These are phyloP conservation scores for Morone saxatilis DNA, from an alignment of 2,113 vertebrate genomes.

Conservation along the genomic window DNA sequence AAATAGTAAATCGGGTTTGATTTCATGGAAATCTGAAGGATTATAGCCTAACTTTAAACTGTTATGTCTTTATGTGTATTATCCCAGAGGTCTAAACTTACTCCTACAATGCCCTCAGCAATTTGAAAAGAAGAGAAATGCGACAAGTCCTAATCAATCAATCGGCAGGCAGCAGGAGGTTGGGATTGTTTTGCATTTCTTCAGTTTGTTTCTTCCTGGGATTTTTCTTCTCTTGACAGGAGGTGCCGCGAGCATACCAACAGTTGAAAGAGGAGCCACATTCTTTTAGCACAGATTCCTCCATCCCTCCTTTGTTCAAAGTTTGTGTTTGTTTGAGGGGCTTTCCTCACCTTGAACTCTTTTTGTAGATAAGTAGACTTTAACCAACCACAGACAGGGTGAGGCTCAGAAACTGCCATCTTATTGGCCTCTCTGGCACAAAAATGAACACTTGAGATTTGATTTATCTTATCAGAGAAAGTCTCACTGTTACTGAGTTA, in stretches of 20 bases:
- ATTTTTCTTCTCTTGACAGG: constrained; percentile 79
- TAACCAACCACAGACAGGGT: constrained; percentile 38
- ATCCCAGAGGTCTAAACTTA: constrained; percentile 2
- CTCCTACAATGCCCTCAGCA: constrained; percentile 19
- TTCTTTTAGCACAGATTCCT: constrained; percentile 76
- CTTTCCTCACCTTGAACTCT: constrained; percentile 75
- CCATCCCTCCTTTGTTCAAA: constrained; percentile 78
- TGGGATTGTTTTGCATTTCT: constrained; percentile 79
- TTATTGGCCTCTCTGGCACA: constrained; percentile 15
- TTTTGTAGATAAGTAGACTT: constrained; percentile 47
- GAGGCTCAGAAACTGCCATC: constrained; percentile 1
- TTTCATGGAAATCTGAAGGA: neutral
- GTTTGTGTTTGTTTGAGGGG: constrained; percentile 75
- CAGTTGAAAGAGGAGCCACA: constrained; percentile 81
- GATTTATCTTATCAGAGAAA: constrained; percentile 30
- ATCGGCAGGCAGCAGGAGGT: constrained; percentile 73
- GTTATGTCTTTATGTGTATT: constrained; percentile 15
- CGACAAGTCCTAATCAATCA: constrained; percentile 76
- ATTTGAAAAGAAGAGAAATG: constrained; percentile 63
- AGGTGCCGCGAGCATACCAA: constrained; percentile 71
- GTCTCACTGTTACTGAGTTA: constrained; percentile 4
- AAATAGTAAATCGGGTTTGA: neutral
- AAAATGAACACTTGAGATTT: constrained; percentile 18
- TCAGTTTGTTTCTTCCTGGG: constrained; percentile 78
- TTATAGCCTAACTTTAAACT: neutral